These are phyloP conservation scores for Tuberolachnus salignus DNA, from an alignment of 2,888 invertebrate genomes.

Conservation along the genomic window DNA sequence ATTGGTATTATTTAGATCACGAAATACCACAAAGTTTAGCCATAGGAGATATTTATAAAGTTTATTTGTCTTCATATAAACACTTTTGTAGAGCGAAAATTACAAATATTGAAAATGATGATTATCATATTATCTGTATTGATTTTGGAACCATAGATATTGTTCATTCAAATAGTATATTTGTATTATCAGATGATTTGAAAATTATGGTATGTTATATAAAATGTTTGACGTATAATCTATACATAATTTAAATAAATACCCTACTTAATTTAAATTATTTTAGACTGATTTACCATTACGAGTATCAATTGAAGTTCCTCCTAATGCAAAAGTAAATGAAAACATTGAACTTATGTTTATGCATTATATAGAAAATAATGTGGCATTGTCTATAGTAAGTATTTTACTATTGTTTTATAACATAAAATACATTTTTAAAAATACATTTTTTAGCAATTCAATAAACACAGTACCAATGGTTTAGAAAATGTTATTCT, in stretches of 20 bases:
- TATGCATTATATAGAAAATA: background rate
- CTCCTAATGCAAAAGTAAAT: background rate
- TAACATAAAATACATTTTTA: background rate
- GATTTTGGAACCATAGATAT: conserved; percentile 44
- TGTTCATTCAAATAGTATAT: conserved; percentile 9
- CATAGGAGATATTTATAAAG: conserved; percentile 44
- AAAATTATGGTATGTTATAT: background rate
- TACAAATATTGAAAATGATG: background rate
- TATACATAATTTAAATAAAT: background rate
- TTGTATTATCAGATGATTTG: conserved; percentile 31
- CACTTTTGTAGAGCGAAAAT: conserved; percentile 32
- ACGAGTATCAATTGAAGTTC: conserved; percentile 36
- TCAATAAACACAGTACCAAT: background rate
- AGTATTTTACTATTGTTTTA: background rate
- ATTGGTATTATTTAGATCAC: conserved; percentile 3
- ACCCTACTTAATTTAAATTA: background rate
- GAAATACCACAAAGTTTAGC: background rate
- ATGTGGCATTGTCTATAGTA: conserved; percentile 7
- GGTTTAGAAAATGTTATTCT: conserved; percentile 10
- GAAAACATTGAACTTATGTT: conserved; percentile 10
- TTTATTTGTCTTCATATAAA: background rate
- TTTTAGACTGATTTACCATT: conserved; percentile 27
- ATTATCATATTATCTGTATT: conserved; percentile 19
- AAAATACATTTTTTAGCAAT: conserved; percentile 28
- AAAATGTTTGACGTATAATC: background rate